Evolutionary conservation across 2,888 invertebrate genomes (phyloP).

Genomic region (Lasiommata megera): DNA sequence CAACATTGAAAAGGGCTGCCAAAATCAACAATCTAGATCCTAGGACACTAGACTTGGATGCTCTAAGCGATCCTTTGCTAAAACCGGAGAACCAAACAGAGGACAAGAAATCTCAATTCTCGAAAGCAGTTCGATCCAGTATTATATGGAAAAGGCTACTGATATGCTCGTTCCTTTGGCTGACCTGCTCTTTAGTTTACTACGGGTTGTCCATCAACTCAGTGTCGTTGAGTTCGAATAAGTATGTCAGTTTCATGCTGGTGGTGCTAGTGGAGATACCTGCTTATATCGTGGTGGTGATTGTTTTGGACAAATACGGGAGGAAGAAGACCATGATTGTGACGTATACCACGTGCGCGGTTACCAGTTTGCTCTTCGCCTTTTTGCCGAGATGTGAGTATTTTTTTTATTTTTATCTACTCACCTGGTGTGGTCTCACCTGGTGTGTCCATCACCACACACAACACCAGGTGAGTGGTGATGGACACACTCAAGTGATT

Average conservation of each 20-base stretch:
- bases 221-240: conserved; percentile 86
- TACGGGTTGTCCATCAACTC: conserved; percentile 91
- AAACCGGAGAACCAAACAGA: conserved; percentile 53
- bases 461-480: no score
- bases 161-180: conserved; percentile 88
- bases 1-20: conserved; percentile 83
- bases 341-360: conserved; percentile 83
- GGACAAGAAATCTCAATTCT: conserved; percentile 65
- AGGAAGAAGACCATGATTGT: conserved; percentile 83
- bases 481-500: no score
- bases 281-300: conserved; percentile 84
- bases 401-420: background rate
- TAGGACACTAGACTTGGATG: conserved; percentile 67
- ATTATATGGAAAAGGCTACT: conserved; percentile 81
- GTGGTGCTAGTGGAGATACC: conserved; percentile 86
- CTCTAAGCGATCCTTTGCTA: conserved; percentile 66
- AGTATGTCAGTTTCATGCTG: conserved; percentile 88
- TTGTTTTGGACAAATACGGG: conserved; percentile 84
- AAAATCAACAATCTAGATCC: conserved; percentile 82
- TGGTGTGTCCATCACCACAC: no score
- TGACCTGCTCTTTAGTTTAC: conserved; percentile 89
- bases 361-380: conserved; percentile 82
- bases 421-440: no score
- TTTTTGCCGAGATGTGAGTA: conserved; percentile 82
- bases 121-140: conserved; percentile 77